A percentile compares a stretch with the other conserved stretches of the same genome.
phyloP scores from a whole-genome alignment of 2,113 vertebrate species.

The Tyto alba region DNA sequence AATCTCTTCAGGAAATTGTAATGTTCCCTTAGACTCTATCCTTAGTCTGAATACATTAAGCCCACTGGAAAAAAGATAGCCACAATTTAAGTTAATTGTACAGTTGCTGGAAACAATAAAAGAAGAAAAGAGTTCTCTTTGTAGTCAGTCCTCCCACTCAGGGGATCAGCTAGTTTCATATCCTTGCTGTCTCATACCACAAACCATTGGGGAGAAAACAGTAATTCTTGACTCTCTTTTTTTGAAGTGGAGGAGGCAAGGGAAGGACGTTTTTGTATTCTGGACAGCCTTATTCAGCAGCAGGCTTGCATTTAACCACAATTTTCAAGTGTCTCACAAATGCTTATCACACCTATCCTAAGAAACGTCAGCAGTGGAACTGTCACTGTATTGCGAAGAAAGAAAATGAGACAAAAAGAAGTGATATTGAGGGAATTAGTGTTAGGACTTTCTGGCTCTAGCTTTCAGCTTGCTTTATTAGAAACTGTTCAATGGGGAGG shows the following conservation, averaged over 20 bases:
- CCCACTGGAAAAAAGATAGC: slow-evolving; percentile 57
- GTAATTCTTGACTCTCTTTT: background rate
- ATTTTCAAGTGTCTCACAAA: background rate
- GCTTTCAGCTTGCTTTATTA: background rate
- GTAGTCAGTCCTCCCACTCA: slow-evolving; percentile 36
- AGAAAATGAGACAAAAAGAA: background rate
- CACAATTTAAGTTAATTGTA: slow-evolving; percentile 70
- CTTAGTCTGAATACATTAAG: slow-evolving; percentile 66
- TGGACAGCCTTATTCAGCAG: background rate
- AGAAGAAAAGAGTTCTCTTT: background rate
- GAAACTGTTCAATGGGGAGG: background rate
- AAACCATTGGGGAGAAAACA: background rate
- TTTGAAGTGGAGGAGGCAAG: background rate
- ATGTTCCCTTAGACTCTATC: slow-evolving; percentile 57
- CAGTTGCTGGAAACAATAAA: slow-evolving; percentile 52
- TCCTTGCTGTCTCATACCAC: background rate
- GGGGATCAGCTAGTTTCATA: slow-evolving; percentile 4
- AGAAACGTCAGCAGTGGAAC: background rate
- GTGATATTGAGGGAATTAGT: background rate
- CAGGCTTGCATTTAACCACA: background rate
- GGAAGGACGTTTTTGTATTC: background rate
- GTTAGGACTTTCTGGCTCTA: background rate
- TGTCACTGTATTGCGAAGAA: background rate
- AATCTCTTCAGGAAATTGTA: slow-evolving; percentile 69
- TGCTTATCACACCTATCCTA: background rate